Base-by-base conservation (phyloP, 2,113 vertebrate species). In the Carollia perspicillata region DNA sequence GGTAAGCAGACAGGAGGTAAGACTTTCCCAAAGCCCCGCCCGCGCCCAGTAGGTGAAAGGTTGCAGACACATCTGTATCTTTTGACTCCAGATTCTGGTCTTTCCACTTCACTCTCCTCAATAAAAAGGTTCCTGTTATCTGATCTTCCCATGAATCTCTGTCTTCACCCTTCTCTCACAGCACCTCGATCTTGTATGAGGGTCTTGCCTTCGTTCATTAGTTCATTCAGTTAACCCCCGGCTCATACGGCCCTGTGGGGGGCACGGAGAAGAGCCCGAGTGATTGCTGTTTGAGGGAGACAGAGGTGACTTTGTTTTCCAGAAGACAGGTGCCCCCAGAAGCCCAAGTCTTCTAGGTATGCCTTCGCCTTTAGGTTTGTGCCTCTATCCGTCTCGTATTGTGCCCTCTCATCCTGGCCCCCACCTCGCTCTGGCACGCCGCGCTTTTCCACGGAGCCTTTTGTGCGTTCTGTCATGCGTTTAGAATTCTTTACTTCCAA, bases 251-350 rank as follows among this genome's bases (percentile, higher is more conserved):
- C 8, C 44, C 58, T 63, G 26, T 5, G 16, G 49, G 58, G 30
- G 53, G 22, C 63, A n/a, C 3, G 23, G 65, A 49, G 44, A 90
- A 66, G 63, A 66, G 37, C 22, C 8, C 35, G 12, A 71, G 23
- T 66, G 28, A 12, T 22, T 72, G 51, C 69, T 84, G 69, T 18
- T 28, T 77, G 11, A 20, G 72, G 13, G 3, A 28, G 74, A 23
- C 17, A 44, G 12, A n/a, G 37, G 8, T 71, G 33, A 85, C 63
- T 85, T 86, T 22, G 35, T 92, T 90, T 72, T 65, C 47, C 80
- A 44, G 14, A 68, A 86, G 42, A 60, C 44, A 66, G n/a, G n/a
- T 16, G 3, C 3, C 44, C 60, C 49, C 71, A 42, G n/a, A 63
- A 26, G 28, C 18, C 49, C 10, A 68, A 28, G 65, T 40, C 22